These are phyloP conservation scores for Notolabrus celidotus DNA, from an alignment of 2,797 vertebrate species.

Conservation along the genomic window DNA sequence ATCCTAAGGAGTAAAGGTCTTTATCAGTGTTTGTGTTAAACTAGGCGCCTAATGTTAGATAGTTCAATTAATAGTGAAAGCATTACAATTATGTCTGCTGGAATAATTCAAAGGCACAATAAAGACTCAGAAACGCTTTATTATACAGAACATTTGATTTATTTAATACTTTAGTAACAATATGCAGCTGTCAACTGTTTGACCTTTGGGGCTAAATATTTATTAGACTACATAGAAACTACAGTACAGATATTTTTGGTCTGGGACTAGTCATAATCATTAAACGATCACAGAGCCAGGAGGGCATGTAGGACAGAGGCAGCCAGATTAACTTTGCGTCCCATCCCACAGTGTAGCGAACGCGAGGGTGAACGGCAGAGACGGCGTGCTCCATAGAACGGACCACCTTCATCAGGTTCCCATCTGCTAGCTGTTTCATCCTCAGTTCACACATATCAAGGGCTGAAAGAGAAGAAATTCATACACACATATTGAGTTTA, in stretches of 20 bases:
- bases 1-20: too few relatives aligned
- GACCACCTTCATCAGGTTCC: conserved; percentile 85
- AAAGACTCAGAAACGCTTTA: not conserved
- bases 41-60: too few relatives aligned
- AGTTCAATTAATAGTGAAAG: too few relatives aligned
- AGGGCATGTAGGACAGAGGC: conserved; percentile 90
- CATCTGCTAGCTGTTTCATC: conserved; percentile 62
- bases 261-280: conserved; percentile 50
- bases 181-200: not conserved
- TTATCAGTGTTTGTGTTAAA: too few relatives aligned
- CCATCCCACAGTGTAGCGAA: conserved; percentile 89
- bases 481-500: not conserved
- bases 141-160: not conserved
- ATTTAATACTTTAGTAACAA: not conserved
- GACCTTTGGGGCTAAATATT: not conserved
- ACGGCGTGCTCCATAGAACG: conserved; percentile 90
- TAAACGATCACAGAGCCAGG: conserved; percentile 79
- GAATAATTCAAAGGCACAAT: not conserved
- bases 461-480: conserved; percentile 53
- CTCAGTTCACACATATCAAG: conserved; percentile 27
- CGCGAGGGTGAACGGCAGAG: conserved; percentile 85
- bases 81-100: too few relatives aligned
- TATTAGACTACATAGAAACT: conserved; percentile 9
- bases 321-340: conserved; percentile 90
- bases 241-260: conserved; percentile 50